Evolutionary conservation across 2,113 vertebrate species (phyloP), one percentile per base, ranked within the genome.

Genomic region (Odontophorus gujanensis): DNA sequence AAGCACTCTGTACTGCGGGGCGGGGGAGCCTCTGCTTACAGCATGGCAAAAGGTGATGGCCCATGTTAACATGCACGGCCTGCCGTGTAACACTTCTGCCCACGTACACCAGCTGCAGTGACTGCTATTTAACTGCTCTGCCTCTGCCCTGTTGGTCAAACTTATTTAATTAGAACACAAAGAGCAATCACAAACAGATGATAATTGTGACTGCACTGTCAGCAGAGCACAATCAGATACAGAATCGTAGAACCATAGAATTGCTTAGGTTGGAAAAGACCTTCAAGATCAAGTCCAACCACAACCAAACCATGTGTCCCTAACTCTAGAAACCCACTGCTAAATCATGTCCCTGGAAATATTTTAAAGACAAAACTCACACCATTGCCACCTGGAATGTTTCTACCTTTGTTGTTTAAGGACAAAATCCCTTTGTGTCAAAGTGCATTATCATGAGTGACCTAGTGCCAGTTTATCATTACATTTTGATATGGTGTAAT

Each of bases 321-420:
- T 28, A 53, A 53, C 26, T 51, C 24, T 28, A 53, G 25, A 25
- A 53, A 28, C 51, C 51, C 26, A 28, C 51, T 5, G 4, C 26
- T 53, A 53, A 28, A 53, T 53, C 14, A 16, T 9, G 14, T 53
- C 51, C 26, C 51, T 28, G 25, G 16, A 26, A 14, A 53, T 53
- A 65, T 58, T 79, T 80, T 57, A 61, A 40, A 20, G 40, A 73
- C n/a, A 58, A 85, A 87, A 53, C 19, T 22, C 2, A 2, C 21
- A 2, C 10, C 1, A 6, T 8, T 4, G 28, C 7, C 13, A 8
- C 3, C 3, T 2, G 2, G 3, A 45, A 7, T 73, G 67, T 34
- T 68, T 81, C 26, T 65, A 6, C 20, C 17, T 75, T 51, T n/a
- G 9, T 47, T 66, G 19, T 16, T 51, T 20, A 65, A 65, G 30